Percentiles rank a stretch among this genome's conserved stretches.
Evolutionary conservation across 23 tunicate species (phyloP).

Genomic region (Halocynthia roretzi): DNA sequence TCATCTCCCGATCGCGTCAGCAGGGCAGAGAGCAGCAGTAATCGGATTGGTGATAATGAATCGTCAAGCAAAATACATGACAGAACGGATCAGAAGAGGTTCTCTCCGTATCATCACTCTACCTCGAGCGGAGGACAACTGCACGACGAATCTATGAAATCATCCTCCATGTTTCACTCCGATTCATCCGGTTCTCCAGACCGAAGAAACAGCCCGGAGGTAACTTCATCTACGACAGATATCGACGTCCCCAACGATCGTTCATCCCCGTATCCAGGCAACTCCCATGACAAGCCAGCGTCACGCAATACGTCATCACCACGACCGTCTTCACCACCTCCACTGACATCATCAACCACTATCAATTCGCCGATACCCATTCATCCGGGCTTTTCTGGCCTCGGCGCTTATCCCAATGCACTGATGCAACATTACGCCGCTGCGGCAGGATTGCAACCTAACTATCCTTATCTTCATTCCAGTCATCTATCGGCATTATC

Average conservation of each 20-base stretch:
- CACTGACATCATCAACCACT: constrained; percentile 31
- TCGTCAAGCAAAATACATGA: background rate
- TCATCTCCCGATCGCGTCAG: background rate
- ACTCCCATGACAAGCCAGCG: constrained; percentile 1
- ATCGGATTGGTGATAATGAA: background rate
- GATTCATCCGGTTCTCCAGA: constrained; percentile 26
- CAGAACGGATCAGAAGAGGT: constrained; percentile 1
- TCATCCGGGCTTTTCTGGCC: constrained; percentile 53
- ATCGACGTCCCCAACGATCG: constrained; percentile 13
- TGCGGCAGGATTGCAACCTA: constrained; percentile 8
- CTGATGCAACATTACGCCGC: constrained; percentile 68
- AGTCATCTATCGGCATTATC: constrained; percentile 62
- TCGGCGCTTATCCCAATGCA: constrained; percentile 41
- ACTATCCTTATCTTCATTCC: constrained; percentile 71
- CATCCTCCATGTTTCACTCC: constrained; percentile 11
- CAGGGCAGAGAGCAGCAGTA: background rate
- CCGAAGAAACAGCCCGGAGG: constrained; percentile 9
- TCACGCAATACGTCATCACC: constrained; percentile 3
- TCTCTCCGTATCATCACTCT: background rate
- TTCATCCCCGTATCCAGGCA: background rate
- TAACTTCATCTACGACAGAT: constrained; percentile 26
- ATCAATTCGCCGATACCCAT: constrained; percentile 80
- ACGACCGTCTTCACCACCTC: constrained; percentile 6
- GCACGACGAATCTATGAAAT: constrained; percentile 16
- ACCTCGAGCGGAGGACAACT: background rate